Evolutionary conservation across 2,888 invertebrate genomes (phyloP).

Genomic region (Vesta saturnalis): DNA sequence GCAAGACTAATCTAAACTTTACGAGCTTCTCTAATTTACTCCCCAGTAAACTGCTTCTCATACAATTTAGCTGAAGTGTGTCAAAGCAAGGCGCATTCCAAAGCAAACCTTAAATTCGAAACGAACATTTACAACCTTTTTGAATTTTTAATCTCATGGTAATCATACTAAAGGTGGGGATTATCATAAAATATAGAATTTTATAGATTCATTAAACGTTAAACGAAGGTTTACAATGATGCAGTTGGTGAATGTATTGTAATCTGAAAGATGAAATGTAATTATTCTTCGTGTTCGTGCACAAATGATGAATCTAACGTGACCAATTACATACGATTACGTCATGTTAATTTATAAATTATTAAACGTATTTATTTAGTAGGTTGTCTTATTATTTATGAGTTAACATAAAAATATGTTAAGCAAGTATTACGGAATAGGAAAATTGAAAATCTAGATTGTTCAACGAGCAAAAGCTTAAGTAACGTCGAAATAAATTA

Average conservation of each 20-base stretch:
- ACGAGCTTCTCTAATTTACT: constrained; percentile 29
- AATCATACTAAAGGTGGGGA: constrained; percentile 27
- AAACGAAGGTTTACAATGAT: constrained; percentile 33
- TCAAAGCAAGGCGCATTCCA: constrained; percentile 31
- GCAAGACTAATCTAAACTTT: constrained; percentile 25
- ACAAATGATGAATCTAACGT: constrained; percentile 17
- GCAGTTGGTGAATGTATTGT: constrained; percentile 22
- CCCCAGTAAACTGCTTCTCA: constrained; percentile 20
- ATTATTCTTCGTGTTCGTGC: constrained; percentile 24
- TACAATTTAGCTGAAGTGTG: constrained; percentile 29
- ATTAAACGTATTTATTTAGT: constrained; percentile 8
- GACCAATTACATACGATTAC: constrained; percentile 20
- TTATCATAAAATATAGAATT: constrained; percentile 40
- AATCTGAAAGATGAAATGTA: constrained; percentile 20
- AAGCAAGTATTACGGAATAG: neutral
- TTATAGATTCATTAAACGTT: constrained; percentile 40
- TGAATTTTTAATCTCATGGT: constrained; percentile 33
- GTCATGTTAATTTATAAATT: constrained; percentile 22
- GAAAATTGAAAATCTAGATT: constrained; percentile 4
- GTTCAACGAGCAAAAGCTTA: constrained; percentile 14
- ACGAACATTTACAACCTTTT: constrained; percentile 35
- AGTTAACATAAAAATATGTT: neutral
- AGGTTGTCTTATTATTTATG: neutral
- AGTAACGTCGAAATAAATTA: constrained; percentile 22
- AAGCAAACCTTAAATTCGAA: constrained; percentile 33